These are phyloP conservation scores for Vidua macroura DNA, from an alignment of 2,113 vertebrate genomes.

Conservation along the genomic window DNA sequence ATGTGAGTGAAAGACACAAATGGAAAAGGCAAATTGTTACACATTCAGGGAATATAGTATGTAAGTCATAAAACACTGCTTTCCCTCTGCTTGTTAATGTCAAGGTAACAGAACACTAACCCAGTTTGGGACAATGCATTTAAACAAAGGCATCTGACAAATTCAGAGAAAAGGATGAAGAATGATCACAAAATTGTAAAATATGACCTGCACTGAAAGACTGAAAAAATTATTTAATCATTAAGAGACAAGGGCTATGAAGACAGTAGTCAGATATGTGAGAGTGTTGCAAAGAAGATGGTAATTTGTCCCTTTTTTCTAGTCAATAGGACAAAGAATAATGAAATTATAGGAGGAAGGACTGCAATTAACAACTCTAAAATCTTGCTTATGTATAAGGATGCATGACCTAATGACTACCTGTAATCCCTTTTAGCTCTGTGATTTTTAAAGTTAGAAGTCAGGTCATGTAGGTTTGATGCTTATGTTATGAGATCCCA, in stretches of 20 bases:
- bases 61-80: background rate
- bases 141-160: background rate
- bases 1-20: background rate
- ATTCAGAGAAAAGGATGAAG: background rate
- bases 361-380: background rate
- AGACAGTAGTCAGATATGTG: background rate
- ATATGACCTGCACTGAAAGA: background rate
- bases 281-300: background rate
- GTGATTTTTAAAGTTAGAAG: background rate
- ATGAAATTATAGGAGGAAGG: background rate
- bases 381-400: background rate
- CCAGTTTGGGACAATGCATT: background rate
- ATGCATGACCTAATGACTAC: background rate
- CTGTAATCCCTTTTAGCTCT: background rate
- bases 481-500: background rate
- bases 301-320: background rate
- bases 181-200: background rate
- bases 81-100: background rate
- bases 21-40: background rate
- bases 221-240: background rate
- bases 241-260: background rate
- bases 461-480: background rate
- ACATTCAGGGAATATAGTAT: background rate
- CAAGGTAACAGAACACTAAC: background rate
- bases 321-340: background rate